Conservation (phyloP, 53 echinoderm and acorn worm species). For the Paracentrotus lividus region DNA sequence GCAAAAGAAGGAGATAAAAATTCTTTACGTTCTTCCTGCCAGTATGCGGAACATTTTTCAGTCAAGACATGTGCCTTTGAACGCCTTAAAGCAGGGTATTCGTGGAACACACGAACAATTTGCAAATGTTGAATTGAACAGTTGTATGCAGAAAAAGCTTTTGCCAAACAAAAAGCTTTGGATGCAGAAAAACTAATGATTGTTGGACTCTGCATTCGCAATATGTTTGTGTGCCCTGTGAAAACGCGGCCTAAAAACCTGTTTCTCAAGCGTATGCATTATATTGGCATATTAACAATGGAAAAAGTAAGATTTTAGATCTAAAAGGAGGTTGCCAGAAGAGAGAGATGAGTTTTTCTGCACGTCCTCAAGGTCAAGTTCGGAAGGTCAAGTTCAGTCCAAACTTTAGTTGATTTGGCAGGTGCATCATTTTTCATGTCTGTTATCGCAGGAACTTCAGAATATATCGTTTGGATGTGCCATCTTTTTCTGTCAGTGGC, state of each 20-base stretch:
- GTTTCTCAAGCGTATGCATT: neutral
- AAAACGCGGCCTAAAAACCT: too few relatives aligned
- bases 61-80: neutral
- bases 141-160: too few relatives aligned
- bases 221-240: neutral
- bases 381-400: slow-evolving; percentile 35
- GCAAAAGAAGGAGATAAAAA: neutral
- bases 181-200: too few relatives aligned
- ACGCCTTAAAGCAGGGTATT: too few relatives aligned
- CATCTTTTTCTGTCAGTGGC: slow-evolving; percentile 46
- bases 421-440: slow-evolving; percentile 23
- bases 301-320: neutral
- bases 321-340: neutral
- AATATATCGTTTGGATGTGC: neutral
- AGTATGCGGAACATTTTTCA: neutral
- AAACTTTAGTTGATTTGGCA: slow-evolving; percentile 9
- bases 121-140: too few relatives aligned
- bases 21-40: neutral
- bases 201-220: too few relatives aligned
- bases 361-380: neutral
- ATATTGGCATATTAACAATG: neutral
- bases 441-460: neutral
- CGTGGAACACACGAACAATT: too few relatives aligned
- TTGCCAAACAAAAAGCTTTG: too few relatives aligned
- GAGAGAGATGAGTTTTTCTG: neutral